Conservation (phyloP, 2,888 invertebrate genomes). For the Cabera pusaria region DNA sequence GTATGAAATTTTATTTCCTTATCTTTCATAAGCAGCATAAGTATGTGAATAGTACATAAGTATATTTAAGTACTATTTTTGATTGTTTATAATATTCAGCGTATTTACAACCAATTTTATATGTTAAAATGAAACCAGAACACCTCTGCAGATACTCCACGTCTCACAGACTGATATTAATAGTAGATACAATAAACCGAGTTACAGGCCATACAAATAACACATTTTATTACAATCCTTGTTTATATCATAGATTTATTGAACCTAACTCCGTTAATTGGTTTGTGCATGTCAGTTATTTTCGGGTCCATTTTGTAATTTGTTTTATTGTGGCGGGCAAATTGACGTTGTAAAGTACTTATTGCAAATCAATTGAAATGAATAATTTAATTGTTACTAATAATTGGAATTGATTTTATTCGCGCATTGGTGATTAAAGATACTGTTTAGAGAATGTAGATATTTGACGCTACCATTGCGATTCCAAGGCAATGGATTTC, state of each 20-base stretch:
- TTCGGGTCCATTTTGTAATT: constrained; percentile 14
- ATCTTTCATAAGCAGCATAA: too few species aligned
- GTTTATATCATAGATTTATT: constrained; percentile 33
- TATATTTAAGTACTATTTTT: too few species aligned
- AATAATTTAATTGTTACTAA: too few species aligned
- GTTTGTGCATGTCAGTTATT: constrained; percentile 18
- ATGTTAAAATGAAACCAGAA: not conserved
- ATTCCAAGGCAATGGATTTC: too few species aligned
- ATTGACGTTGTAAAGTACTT: constrained; percentile 17
- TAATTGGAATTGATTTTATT: too few species aligned
- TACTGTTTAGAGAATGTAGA: too few species aligned
- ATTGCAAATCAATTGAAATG: constrained; percentile 8
- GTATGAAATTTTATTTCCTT: too few species aligned
- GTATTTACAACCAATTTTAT: not conserved
- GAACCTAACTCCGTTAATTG: constrained; percentile 29
- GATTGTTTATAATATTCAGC: too few species aligned
- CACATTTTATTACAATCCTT: constrained; percentile 29
- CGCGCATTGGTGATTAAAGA: too few species aligned
- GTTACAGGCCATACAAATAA: constrained; percentile 31
- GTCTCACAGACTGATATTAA: constrained; percentile 19
- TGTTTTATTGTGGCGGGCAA: constrained; percentile 15
- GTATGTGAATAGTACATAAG: too few species aligned
- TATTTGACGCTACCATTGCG: too few species aligned
- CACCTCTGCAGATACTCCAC: constrained; percentile 3
- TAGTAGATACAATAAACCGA: constrained; percentile 27